Base-by-base conservation (phyloP, 2,888 invertebrate genomes). In the Cheiracanthium punctorium region DNA sequence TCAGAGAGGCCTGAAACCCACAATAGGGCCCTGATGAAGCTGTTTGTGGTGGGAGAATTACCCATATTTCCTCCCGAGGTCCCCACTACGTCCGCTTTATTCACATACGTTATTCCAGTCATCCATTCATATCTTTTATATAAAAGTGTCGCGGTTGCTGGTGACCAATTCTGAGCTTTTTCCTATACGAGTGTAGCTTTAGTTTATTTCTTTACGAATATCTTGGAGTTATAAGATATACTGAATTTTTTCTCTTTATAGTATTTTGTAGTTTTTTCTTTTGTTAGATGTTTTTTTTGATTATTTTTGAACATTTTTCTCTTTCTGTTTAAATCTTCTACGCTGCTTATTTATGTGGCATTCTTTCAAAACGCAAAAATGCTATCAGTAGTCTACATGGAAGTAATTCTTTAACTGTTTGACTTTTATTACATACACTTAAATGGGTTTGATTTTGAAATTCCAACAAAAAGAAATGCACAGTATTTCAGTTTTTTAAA, bases 1-100 rank as follows among this genome's bases (percentile, higher is more conserved):
- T 24, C 52, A 10, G 41, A 24, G 69, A 69, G 52, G 74, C 70
- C 75, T 28, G 30, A 52, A 14, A 8, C 71, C 65, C 64, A 82
- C 84, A 84, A 84, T 84, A 82, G 84, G 64, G 29, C 58, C 28
- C 37, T 84, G 84, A 84, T 84, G 84, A 84, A 84, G 84, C 84
- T 84, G 84, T 84, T 84, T 84, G 84, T 84, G 82, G 70, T 72
- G 79, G 70, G 77, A 74, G 79, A 84, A 79, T 84, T 74, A 79
- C 84, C 84, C 79, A 71, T 79, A 79, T 79, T 69, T 69, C 69
- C 69, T 37, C 79, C 43, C 43, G 41, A 37, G n/a, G 52, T 48
- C 41, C 58, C 69, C 69, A 28, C 69, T 58, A 74, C 84, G 58
- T 84, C 84, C n/a, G 58, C 29, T 43, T 76, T 48, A 84, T 84